A percentile compares a stretch with the other conserved stretches of the same genome.
Evolutionary conservation across 2,888 invertebrate genomes (phyloP).

Genomic region (Drosophila emarginata): DNA sequence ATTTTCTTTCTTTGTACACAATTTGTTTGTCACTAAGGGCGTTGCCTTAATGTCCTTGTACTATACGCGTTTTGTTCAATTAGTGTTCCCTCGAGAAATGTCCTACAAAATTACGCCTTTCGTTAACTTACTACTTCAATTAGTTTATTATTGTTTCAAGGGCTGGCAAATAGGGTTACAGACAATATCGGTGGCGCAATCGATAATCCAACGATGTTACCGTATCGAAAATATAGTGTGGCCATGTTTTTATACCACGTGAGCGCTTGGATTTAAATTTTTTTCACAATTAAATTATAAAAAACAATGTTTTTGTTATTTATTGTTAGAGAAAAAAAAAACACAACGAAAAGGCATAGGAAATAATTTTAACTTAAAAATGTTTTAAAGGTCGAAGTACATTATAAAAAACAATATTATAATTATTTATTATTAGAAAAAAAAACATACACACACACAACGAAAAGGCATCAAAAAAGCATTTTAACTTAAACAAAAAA

Average conservation of each 20-base stretch:
- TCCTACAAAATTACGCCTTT: neutral
- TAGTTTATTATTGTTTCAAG: neutral
- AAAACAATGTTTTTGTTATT: neutral
- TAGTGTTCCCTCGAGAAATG: neutral
- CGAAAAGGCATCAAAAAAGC: slow-evolving; percentile 40
- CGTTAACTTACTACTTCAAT: neutral
- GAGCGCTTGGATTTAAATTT: neutral
- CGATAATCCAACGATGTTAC: too few species aligned
- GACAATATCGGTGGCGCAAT: too few species aligned
- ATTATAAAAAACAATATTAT: neutral
- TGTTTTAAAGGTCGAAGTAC: slow-evolving; percentile 27
- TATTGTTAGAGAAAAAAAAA: neutral
- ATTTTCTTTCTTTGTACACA: neutral
- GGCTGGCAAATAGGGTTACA: too few species aligned
- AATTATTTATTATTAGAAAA: neutral
- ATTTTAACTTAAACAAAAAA: slow-evolving; percentile 17
- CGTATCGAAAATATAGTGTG: too few species aligned
- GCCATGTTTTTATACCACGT: too few species aligned
- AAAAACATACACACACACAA: slow-evolving; percentile 2
- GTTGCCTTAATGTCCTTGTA: neutral
- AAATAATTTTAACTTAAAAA: slow-evolving; percentile 20
- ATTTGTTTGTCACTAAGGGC: neutral
- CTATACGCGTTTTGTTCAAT: too few species aligned
- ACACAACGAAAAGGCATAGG: slow-evolving; percentile 38
- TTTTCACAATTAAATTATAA: neutral